A percentile compares a stretch with the other conserved stretches of the same genome.
phyloP scores from a whole-genome alignment of 1,140 invertebrate genomes.

The Trichonephila clavipes region DNA sequence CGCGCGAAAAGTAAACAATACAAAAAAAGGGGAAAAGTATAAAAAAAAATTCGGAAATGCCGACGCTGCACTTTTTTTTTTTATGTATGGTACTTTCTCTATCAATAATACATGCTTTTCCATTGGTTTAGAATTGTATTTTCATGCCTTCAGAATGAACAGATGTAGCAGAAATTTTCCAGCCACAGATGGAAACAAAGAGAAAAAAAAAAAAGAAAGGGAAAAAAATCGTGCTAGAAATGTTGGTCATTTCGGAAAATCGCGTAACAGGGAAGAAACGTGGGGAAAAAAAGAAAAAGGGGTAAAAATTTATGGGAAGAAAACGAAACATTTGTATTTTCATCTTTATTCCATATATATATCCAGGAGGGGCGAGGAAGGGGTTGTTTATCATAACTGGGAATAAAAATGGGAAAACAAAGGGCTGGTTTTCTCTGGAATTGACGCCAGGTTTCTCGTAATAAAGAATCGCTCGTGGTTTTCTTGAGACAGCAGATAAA shows the following conservation, averaged over 20 bases:
- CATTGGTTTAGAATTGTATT: slow-evolving; percentile 72
- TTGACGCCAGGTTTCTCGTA: not conserved
- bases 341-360: slow-evolving; percentile 40
- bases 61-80: slow-evolving; percentile 45
- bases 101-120: slow-evolving; percentile 71
- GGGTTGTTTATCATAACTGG: slow-evolving; percentile 10
- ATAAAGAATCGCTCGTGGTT: not conserved
- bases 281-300: not conserved
- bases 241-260: slow-evolving; percentile 69
- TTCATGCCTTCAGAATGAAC: slow-evolving; percentile 58
- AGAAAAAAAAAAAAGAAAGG: not conserved
- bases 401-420: not conserved
- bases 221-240: no score
- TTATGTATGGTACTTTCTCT: slow-evolving; percentile 31
- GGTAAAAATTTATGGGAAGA: slow-evolving; percentile 64
- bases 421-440: not conserved
- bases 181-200: not conserved
- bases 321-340: slow-evolving; percentile 68
- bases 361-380: not conserved
- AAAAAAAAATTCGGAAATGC: slow-evolving; percentile 49
- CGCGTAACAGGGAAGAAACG: slow-evolving; percentile 12
- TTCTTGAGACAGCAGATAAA: not conserved
- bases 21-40: not conserved
- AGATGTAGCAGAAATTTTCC: slow-evolving; percentile 69
- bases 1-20: not conserved